These are phyloP conservation scores for Microctonus brassicae DNA, from an alignment of 2,888 invertebrate genomes.

Conservation along the genomic window DNA sequence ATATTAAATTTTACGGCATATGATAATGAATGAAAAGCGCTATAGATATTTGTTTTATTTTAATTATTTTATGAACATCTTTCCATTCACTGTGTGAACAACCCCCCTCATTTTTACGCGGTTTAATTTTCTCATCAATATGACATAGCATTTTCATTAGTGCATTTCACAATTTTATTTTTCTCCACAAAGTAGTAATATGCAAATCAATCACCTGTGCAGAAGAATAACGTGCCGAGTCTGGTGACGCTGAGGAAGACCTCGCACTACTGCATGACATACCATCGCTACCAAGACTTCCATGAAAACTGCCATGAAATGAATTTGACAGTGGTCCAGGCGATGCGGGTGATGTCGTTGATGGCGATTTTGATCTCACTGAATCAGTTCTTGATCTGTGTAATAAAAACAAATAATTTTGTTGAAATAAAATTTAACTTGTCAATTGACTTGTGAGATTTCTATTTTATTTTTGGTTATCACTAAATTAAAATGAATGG, in stretches of 20 bases:
- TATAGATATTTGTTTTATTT: conserved; percentile 15
- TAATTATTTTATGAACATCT: conserved; percentile 10
- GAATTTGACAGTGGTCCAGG: conserved; percentile 64
- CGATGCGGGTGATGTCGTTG: conserved; percentile 66
- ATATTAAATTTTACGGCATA: conserved; percentile 37
- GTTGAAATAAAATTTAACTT: neutral
- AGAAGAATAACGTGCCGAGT: conserved; percentile 66
- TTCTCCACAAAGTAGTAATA: neutral
- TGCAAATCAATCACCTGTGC: conserved; percentile 61
- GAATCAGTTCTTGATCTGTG: conserved; percentile 67
- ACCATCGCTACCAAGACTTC: conserved; percentile 67
- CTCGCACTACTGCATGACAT: conserved; percentile 68
- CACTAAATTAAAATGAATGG: neutral
- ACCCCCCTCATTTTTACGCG: too few relatives aligned
- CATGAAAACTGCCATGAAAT: conserved; percentile 66
- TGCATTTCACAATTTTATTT: conserved; percentile 7
- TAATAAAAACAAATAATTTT: conserved; percentile 14
- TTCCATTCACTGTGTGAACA: conserved; percentile 41
- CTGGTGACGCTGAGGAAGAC: conserved; percentile 67
- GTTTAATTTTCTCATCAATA: too few relatives aligned
- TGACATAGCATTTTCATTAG: too few relatives aligned
- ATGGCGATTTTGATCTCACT: conserved; percentile 67
- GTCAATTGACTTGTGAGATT: neutral
- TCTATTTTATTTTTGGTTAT: neutral
- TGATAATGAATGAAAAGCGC: conserved; percentile 44